phyloP scores from a whole-genome alignment of 64 coral and sea anemone species.

The Hydrozoanthus tunicans region DNA sequence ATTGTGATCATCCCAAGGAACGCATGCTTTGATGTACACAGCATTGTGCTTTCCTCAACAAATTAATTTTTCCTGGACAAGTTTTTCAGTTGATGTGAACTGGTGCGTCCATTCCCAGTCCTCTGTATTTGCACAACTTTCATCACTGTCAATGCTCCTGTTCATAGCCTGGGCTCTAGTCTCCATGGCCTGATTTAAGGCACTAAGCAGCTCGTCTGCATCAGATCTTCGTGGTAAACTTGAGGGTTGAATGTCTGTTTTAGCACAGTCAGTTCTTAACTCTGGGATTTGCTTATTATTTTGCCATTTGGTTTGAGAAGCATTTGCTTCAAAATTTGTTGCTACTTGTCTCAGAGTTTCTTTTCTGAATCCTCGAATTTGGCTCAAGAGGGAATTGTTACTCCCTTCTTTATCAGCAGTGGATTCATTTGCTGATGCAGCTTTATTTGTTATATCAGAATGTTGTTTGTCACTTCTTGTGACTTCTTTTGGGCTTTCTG shows the following conservation, averaged over 20 bases:
- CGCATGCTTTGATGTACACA: no score
- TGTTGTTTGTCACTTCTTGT: neutral
- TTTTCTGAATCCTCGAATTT: conserved; percentile 6
- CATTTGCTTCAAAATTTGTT: neutral
- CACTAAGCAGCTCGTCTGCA: conserved; percentile 15
- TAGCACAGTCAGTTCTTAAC: neutral
- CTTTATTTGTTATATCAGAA: neutral
- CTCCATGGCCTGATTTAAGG: conserved; percentile 25
- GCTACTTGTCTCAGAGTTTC: conserved; percentile 21
- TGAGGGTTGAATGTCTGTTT: neutral
- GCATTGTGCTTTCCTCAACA: no score
- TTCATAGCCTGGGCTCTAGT: conserved; percentile 43
- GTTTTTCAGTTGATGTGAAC: no score
- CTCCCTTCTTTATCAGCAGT: neutral
- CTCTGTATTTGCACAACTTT: conserved; percentile 15
- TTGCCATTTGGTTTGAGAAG: neutral
- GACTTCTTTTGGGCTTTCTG: neutral
- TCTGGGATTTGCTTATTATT: conserved; percentile 10
- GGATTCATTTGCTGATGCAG: neutral
- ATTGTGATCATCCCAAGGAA: no score
- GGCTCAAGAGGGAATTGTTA: neutral
- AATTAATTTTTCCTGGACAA: no score
- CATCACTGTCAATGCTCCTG: conserved; percentile 20
- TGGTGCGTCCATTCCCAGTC: conserved; percentile 16
- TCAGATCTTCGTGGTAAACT: conserved; percentile 15